These are phyloP conservation scores for Coilia nasus DNA, from an alignment of 2,797 vertebrate genomes.

Conservation along the genomic window DNA sequence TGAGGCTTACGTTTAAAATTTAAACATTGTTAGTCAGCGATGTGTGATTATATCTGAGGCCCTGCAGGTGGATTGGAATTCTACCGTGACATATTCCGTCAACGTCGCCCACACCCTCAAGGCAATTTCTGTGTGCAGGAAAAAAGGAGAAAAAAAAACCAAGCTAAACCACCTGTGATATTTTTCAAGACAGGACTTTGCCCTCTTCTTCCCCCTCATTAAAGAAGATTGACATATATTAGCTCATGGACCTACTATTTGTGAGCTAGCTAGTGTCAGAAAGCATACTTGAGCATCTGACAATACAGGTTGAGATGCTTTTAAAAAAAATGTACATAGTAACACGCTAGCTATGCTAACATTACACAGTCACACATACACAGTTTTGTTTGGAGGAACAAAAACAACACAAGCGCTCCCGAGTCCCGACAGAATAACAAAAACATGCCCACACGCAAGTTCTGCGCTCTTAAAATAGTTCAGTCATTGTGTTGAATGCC, in stretches of 20 bases:
- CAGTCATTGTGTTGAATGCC: constrained; percentile 42
- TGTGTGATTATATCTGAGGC: background rate
- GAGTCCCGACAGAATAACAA: constrained; percentile 42
- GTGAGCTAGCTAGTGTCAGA: background rate
- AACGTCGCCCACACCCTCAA: background rate
- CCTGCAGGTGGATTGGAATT: background rate
- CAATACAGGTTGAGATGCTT: background rate
- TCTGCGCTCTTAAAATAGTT: constrained; percentile 50
- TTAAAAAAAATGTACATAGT: constrained; percentile 1
- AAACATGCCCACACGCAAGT: constrained; percentile 38
- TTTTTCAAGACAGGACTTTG: background rate
- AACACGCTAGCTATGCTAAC: background rate
- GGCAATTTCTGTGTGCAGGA: background rate
- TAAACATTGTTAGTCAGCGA: background rate
- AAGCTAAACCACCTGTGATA: background rate
- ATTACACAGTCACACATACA: background rate
- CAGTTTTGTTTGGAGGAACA: constrained; percentile 31
- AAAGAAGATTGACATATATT: background rate
- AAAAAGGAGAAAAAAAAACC: background rate
- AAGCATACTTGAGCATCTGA: background rate
- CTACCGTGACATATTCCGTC: background rate
- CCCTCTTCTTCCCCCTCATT: background rate
- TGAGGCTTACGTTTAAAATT: background rate
- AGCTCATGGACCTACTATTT: background rate
- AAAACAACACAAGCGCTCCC: constrained; percentile 27